A percentile compares a stretch with the other conserved stretches of the same genome.
These are phyloP conservation scores for Rhinatrema bivittatum DNA, from an alignment of 2,797 vertebrate genomes.

Conservation along the genomic window DNA sequence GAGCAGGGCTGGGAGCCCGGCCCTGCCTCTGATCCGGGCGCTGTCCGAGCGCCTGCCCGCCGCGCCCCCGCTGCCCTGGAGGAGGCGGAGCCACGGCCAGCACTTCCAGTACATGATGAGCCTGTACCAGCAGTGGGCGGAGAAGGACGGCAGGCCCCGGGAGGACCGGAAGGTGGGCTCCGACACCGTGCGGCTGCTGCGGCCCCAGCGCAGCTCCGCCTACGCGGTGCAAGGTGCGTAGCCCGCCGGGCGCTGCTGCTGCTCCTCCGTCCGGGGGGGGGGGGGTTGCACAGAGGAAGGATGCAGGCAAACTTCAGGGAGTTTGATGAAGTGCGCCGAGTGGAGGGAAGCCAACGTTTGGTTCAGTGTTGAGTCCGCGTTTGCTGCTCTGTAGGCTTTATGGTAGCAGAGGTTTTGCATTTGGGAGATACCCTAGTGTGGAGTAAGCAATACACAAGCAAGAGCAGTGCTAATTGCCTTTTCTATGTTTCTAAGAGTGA, in stretches of 20 bases:
- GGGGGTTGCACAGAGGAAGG: not conserved
- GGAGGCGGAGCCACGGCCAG: constrained; percentile 1
- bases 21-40: constrained; percentile 34
- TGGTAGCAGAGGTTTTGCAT: too few relatives aligned
- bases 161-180: constrained; percentile 59
- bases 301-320: not conserved
- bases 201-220: constrained; percentile 41
- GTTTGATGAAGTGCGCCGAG: too few relatives aligned
- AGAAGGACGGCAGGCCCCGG: constrained; percentile 64
- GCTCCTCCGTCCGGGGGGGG: accelerated
- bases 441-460: too few relatives aligned
- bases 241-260: not conserved
- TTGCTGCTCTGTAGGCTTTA: too few relatives aligned
- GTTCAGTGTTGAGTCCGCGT: too few relatives aligned
- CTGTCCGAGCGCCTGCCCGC: constrained; percentile 14
- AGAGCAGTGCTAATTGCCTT: too few relatives aligned
- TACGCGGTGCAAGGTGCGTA: constrained; percentile 63
- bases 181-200: constrained; percentile 76
- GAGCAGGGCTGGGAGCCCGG: not conserved
- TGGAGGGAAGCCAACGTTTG: too few relatives aligned
- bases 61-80: constrained; percentile 9
- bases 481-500: too few relatives aligned
- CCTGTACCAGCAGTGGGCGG: constrained; percentile 69
- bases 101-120: constrained; percentile 72
- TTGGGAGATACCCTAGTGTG: too few relatives aligned